Percentiles rank a stretch among this genome's conserved stretches.
Conservation (phyloP, 2,113 vertebrate genomes). For the Astatoreochromis straeleni region DNA sequence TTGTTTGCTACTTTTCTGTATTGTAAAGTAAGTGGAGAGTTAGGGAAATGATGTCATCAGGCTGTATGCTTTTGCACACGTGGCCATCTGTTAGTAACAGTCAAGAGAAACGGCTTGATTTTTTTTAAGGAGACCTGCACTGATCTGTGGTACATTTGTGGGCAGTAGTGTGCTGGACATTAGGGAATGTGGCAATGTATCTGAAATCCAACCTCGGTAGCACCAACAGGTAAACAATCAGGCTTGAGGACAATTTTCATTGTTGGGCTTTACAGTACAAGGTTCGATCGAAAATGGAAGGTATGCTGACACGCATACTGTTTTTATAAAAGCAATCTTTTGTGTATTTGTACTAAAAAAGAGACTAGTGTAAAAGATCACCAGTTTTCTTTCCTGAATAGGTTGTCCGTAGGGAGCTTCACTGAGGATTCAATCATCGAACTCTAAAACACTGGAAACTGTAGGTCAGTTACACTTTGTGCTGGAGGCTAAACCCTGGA, state of each 20-base stretch:
- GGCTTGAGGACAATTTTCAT: neutral
- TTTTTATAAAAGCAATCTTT: conserved; percentile 30
- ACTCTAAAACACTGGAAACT: neutral
- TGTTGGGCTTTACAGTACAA: conserved; percentile 1
- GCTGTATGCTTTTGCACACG: neutral
- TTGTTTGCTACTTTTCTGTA: conserved; percentile 23
- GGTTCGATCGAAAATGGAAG: conserved; percentile 8
- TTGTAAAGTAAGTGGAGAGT: neutral
- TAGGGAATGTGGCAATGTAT: conserved; percentile 31
- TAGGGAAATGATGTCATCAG: neutral
- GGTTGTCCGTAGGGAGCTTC: neutral
- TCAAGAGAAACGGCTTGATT: conserved; percentile 7
- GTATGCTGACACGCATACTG: neutral
- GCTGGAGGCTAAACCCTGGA: conserved; percentile 53
- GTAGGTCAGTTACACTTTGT: conserved; percentile 17
- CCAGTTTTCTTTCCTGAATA: conserved; percentile 54
- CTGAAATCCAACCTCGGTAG: conserved; percentile 13
- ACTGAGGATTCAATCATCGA: conserved; percentile 1
- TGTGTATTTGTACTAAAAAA: conserved; percentile 21
- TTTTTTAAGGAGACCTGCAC: neutral
- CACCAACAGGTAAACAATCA: conserved; percentile 28
- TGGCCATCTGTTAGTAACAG: conserved; percentile 38
- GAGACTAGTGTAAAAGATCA: conserved; percentile 34
- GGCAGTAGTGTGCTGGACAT: conserved; percentile 19
- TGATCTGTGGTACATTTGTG: neutral